Evolutionary conservation across 2,797 vertebrate genomes (phyloP), one percentile per base, ranked within the genome.

Genomic region (Cryptoprocta ferox): DNA sequence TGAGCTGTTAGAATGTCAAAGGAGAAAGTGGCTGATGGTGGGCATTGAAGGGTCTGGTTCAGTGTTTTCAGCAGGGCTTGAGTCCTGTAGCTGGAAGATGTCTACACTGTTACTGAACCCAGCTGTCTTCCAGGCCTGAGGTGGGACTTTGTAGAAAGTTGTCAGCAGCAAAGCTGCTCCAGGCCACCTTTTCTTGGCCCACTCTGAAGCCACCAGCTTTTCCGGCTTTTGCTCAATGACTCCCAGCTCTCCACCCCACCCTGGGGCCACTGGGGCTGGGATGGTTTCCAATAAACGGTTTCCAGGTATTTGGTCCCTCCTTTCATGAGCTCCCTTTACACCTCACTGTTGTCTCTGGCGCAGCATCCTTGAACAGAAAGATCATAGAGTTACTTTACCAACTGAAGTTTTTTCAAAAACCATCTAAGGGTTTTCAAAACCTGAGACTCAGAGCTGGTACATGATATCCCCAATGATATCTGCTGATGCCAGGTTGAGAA

Each of bases 1-100:
- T 79, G 66, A 78, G 68, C 26, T 95, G 32, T 93, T 97, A 88
- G 88, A 90, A 97, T 56, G 56, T 70, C 76, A 42, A 65, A 53
- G 35, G 66, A 95, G 92, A 92, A 82, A 91, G 83, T 89, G 80
- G n/a, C 65, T 93, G n/a, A 35, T 63, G 50, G 83, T 75, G 24
- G 80, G 78, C 30, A 16, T 18, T 26, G 32, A 84, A 9, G 42
- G 39, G 35, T 30, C 7, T 26, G 19, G 59, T 15, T 50, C n/a
- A 11, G 15, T 14, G 73, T 71, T 85, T 71, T 45, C 37, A 21
- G 83, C 42, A 76, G 88, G 35, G 87, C 42, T 32, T 0, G 0
- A 16, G 66, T 45, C 30, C 42, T 24, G 0, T 45, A 48, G 35
- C 26, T 73, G 71, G 56, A 71, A 45, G 53, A 68, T 21, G 24